phyloP scores from a whole-genome alignment of 2,888 invertebrate species.

The Meta bourneti region DNA sequence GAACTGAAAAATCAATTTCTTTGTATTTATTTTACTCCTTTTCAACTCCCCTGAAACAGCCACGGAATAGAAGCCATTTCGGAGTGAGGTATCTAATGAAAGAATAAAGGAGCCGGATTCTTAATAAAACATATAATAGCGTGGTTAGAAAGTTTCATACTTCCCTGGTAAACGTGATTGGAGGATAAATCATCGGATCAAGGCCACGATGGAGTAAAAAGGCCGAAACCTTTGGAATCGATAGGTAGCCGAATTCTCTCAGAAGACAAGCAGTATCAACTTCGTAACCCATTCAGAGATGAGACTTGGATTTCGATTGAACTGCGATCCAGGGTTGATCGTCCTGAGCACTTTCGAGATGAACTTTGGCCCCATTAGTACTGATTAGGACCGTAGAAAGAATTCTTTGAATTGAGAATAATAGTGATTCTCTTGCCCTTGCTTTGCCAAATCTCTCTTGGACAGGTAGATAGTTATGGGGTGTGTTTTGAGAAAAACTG shows the following conservation, averaged over 20 bases:
- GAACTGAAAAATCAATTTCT: no score
- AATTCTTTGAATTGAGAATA: slow-evolving; percentile 43
- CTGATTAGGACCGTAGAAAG: slow-evolving; percentile 48
- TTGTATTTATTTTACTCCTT: no score
- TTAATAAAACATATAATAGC: slow-evolving; percentile 48
- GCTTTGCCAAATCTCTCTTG: slow-evolving; percentile 18
- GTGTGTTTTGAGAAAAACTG: neutral
- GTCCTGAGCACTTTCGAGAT: slow-evolving; percentile 54
- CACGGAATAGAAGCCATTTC: no score
- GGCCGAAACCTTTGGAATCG: slow-evolving; percentile 18
- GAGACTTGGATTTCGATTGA: slow-evolving; percentile 44
- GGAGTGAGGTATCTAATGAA: no score
- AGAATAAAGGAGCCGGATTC: neutral
- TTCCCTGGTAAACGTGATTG: slow-evolving; percentile 45
- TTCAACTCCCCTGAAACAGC: no score
- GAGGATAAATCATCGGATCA: slow-evolving; percentile 44
- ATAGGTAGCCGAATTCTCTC: slow-evolving; percentile 17
- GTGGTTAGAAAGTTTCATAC: slow-evolving; percentile 37
- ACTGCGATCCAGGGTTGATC: slow-evolving; percentile 50
- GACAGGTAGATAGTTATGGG: slow-evolving; percentile 4
- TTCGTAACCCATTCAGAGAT: slow-evolving; percentile 45
- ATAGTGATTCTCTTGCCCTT: slow-evolving; percentile 43
- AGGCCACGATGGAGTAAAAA: slow-evolving; percentile 26
- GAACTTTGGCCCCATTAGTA: slow-evolving; percentile 62
- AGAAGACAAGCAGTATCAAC: slow-evolving; percentile 63